These are phyloP conservation scores for Phycodurus eques DNA, from an alignment of 2,113 vertebrate species.

Conservation along the genomic window DNA sequence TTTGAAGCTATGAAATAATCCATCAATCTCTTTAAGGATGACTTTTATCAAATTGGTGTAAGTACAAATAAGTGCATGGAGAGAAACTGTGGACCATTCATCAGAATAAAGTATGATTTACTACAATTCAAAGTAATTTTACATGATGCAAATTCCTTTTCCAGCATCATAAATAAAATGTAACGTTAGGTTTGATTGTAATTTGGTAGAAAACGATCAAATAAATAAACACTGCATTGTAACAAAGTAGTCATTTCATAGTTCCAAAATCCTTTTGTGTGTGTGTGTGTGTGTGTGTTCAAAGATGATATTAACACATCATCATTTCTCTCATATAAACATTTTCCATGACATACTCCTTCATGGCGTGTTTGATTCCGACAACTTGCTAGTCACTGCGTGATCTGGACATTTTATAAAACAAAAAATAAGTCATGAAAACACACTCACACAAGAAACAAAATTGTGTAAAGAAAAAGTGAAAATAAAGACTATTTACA, in stretches of 20 bases:
- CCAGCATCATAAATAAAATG: conserved; percentile 7
- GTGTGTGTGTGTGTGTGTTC: conserved; percentile 55
- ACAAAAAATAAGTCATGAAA: conserved; percentile 38
- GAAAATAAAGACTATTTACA: conserved; percentile 54
- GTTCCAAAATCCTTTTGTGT: conserved; percentile 74
- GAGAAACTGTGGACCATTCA: conserved; percentile 28
- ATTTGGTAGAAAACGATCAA: conserved; percentile 35
- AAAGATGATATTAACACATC: conserved; percentile 69
- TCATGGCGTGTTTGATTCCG: conserved; percentile 70
- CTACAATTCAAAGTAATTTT: conserved; percentile 23
- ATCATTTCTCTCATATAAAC: conserved; percentile 51
- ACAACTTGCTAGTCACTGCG: conserved; percentile 56
- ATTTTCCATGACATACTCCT: conserved; percentile 69
- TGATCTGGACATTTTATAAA: conserved; percentile 55
- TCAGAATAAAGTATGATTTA: conserved; percentile 11
- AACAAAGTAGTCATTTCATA: conserved; percentile 72
- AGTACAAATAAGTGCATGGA: conserved; percentile 59
- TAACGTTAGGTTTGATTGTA: conserved; percentile 25
- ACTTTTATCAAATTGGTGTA: conserved; percentile 35
- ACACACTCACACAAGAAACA: conserved; percentile 41
- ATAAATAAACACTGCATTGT: conserved; percentile 64
- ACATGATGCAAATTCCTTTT: conserved; percentile 16
- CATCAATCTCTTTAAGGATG: conserved; percentile 15
- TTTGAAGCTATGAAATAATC: conserved; percentile 79
- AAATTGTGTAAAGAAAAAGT: conserved; percentile 30